Base-by-base conservation (phyloP, 2,888 invertebrate species). In the Formica aserva region DNA sequence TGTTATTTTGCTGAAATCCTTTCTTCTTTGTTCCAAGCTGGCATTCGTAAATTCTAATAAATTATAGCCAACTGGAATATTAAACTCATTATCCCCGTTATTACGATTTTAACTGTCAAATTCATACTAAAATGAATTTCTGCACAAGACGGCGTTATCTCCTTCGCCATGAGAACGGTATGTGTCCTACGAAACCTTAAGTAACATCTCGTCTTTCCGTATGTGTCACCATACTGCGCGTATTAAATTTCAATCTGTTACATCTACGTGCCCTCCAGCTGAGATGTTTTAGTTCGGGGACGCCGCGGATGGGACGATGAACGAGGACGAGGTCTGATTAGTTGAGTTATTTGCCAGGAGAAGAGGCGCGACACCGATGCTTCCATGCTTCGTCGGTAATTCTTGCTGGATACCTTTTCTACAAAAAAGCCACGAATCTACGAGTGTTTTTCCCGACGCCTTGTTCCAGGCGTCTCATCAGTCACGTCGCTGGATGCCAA, bases 161-260 rank as follows among this genome's bases (percentile, higher is more conserved):
- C 75, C 48, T n/a, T n/a, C 78, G 41, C 52, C 26, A 41, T 52
- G 72, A 62, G 85, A 80, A 84, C 32, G 63, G 82, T 66, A 71
- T 48, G 26, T 45, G 32, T 29, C 35, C 74, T 69, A 63, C 84
- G 76, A 63, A 87, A 76, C 87, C 82, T 82, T 85, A 81, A 81
- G 85, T 71, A 88, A 87, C 83, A 81, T 71, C 75, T 80, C 72
- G 74, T 86, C 65, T 52, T 62, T 77, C 84, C 62, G 80, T 69
- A 82, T 84, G 83, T 86, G 91, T 92, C 93, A 91, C 89, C 90
- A 90, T 87, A 86, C 88, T 87, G 87, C 87, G 86, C 92, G 92
- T 92, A 94, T 94, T 94, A 94, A 94, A 94, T 93, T 94, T 94
- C 92, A 94, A 94, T 94, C 94, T 93, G 94, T 93, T 92, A 94